Percentiles rank a stretch among this genome's conserved stretches.
phyloP scores from a whole-genome alignment of 2,888 invertebrate species.

The Protophormia terraenovae region DNA sequence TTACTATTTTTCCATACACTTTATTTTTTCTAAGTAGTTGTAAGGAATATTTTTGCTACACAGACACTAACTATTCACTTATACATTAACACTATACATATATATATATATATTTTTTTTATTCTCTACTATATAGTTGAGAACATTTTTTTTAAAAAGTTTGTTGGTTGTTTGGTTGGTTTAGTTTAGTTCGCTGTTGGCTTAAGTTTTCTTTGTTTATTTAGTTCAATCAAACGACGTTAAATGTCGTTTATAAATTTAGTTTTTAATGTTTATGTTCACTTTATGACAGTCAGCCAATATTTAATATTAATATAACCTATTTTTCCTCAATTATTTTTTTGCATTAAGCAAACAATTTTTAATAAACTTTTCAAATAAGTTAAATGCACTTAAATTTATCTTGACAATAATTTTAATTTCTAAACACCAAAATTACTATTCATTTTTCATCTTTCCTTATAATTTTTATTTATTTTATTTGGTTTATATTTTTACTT shows the following conservation, averaged over 20 bases:
- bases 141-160: neutral
- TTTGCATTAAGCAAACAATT: neutral
- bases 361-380: too few relatives aligned
- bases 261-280: conserved; percentile 35
- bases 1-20: neutral
- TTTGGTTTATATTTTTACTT: neutral
- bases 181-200: neutral
- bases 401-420: too few relatives aligned
- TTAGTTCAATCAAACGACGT: conserved; percentile 16
- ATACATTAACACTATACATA: neutral
- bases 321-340: conserved; percentile 28
- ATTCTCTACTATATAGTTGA: neutral
- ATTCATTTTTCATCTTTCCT: neutral
- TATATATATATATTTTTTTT: neutral
- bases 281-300: conserved; percentile 50
- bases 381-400: too few relatives aligned
- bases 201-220: neutral
- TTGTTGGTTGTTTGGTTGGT: neutral
- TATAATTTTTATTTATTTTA: neutral
- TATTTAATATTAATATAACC: conserved; percentile 58
- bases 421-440: too few relatives aligned
- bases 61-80: neutral
- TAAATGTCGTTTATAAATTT: conserved; percentile 20
- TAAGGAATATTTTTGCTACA: conserved; percentile 18
- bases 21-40: neutral